Evolutionary conservation across 2,888 invertebrate genomes (phyloP), one percentile per base, ranked within the genome.

Genomic region (Scaptomyza caliginosa): DNA sequence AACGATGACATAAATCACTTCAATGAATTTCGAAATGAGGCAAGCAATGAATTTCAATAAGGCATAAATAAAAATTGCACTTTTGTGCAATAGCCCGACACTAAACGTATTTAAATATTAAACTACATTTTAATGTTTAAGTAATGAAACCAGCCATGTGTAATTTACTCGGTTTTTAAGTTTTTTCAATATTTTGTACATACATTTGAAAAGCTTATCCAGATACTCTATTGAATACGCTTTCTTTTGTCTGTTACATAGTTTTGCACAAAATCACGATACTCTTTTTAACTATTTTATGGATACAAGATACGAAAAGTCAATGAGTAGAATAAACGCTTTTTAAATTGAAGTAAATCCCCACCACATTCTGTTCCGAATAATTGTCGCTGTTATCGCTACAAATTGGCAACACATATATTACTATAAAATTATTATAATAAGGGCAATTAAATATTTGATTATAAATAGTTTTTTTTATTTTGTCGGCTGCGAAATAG

Each of bases 361-460:
- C 21, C 5, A 0, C 13, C 13, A 19, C 4, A 13, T 3, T 13
- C 4, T 11, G 4, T 16, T 0, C 28, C 2, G 13, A 10, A 30
- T 11, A 4, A 23, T 17, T 11, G 8, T 28, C 24, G 26, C 34
- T 51, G 42, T 30, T 6, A 30, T n/a, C 17, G 4, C 10, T 28
- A 16, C 28, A 43, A 17, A 36, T 17, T 11, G 34, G 4, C n/a
- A 21, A 50, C 26, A 30, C 19, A 38, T 24, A 46, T 21, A 32
- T 30, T 43, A 67, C 48, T 39, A 51, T 63, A 11, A 39, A 62
- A 59, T 74, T 71, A 55, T 50, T 69, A 59, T 62, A 78, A 75
- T 82, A 71, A 78, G 62, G 16, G 16, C 50, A 58, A 73, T 74
- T 74, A 67, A 78, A 54, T 51, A 58, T 64, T 73, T 63, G 54